phyloP scores from a whole-genome alignment of 2,888 invertebrate genomes.

The Euzophera pinguis region DNA sequence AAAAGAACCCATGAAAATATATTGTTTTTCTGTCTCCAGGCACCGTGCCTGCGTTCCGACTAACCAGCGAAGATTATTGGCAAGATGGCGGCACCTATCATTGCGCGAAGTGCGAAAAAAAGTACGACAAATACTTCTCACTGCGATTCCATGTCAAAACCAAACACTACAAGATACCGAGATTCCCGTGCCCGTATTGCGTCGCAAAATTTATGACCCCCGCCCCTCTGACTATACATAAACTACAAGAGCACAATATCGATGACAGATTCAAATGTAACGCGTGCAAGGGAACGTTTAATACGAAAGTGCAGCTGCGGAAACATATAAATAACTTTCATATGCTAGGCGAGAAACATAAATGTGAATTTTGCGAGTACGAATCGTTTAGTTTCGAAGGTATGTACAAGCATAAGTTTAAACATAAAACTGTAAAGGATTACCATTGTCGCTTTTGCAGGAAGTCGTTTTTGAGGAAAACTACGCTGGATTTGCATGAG shows the following conservation, averaged over 20 bases:
- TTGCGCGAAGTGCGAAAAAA: conserved; percentile 47
- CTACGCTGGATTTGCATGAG: conserved; percentile 52
- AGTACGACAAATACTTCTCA: conserved; percentile 41
- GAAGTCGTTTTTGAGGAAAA: conserved; percentile 62
- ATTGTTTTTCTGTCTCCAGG: conserved; percentile 49
- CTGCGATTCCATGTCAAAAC: conserved; percentile 48
- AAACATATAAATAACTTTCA: conserved; percentile 59
- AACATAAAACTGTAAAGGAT: conserved; percentile 61
- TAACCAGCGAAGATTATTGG: conserved; percentile 44
- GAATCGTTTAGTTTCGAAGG: conserved; percentile 49
- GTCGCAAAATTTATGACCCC: conserved; percentile 45
- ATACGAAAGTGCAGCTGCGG: conserved; percentile 44
- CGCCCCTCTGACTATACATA: conserved; percentile 47
- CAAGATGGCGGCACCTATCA: conserved; percentile 34
- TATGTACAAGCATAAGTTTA: conserved; percentile 60
- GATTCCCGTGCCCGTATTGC: conserved; percentile 42
- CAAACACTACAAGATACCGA: conserved; percentile 51
- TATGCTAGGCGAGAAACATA: conserved; percentile 56
- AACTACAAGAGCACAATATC: conserved; percentile 47
- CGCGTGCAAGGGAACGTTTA: conserved; percentile 56
- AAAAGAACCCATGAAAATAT: conserved; percentile 17
- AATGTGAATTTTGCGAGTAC: conserved; percentile 57
- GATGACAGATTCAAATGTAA: conserved; percentile 59
- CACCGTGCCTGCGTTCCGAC: conserved; percentile 32
- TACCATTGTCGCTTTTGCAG: conserved; percentile 63